Evolutionary conservation across 2,797 vertebrate species (phyloP).

Genomic region (Sebastes flavidus): DNA sequence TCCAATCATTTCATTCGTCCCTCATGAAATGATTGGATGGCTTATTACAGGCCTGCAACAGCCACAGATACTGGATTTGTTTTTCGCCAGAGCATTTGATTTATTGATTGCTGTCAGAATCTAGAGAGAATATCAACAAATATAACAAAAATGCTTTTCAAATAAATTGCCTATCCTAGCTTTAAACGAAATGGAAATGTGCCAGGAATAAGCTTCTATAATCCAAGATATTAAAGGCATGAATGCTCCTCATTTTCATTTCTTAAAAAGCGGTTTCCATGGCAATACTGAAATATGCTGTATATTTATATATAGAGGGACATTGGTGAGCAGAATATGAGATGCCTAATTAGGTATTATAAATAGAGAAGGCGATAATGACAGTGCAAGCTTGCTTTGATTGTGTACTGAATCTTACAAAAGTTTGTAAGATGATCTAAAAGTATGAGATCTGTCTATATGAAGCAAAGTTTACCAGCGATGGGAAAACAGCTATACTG

Average conservation of each 20-base stretch:
- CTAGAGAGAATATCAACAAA: neutral
- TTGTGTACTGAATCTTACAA: neutral
- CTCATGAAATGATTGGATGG: neutral
- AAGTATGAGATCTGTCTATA: neutral
- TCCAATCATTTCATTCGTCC: neutral
- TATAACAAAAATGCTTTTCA: neutral
- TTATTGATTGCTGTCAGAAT: neutral
- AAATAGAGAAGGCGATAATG: neutral
- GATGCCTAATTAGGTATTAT: neutral
- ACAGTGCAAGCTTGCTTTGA: neutral
- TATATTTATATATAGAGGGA: neutral
- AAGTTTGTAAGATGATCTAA: neutral
- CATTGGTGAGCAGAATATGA: neutral
- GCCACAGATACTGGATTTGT: neutral
- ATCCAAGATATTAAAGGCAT: conserved; percentile 29
- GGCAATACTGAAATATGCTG: neutral
- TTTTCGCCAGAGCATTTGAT: neutral
- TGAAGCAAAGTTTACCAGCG: neutral
- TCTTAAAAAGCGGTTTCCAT: conserved; percentile 18
- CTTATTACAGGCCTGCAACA: neutral
- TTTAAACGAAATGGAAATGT: conserved; percentile 24
- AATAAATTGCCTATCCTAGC: neutral
- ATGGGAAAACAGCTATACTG: neutral
- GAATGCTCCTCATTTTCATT: neutral
- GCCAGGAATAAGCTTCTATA: conserved; percentile 28